Base-by-base conservation (phyloP, 1,140 invertebrate genomes). In the Andricus grossulariae region DNA sequence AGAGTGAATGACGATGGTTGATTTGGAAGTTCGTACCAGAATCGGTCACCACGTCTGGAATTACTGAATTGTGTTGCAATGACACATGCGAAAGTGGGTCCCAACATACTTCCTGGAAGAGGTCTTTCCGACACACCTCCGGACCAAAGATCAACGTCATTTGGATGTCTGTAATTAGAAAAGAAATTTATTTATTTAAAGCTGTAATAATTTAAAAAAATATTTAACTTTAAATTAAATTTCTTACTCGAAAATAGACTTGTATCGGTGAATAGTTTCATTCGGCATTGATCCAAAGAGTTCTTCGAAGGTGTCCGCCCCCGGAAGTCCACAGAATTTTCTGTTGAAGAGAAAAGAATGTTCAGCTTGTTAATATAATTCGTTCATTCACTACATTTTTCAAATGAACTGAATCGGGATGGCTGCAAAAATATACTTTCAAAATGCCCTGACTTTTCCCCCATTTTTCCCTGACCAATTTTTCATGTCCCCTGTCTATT, bases 31-130 rank as follows among this genome's bases (percentile, higher is more conserved):
- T 99, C 98, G 85, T 98, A 99, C 97, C 98, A 99, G 90, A 98
- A 99, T 85, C 98, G 93, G 90, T 99, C 98, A 70, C 98, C 98
- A 79, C 95, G 92, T 85, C 98, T 93, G 1, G 96, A 94, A 84
- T 97, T 96, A 83, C 96, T 96, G 91, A 99, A 99, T 91, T 99
- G 99, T 54, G 98, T 98, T 39, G 97, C 97, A 82, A 99, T 98
- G 66, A 99, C 94, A 86, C 98, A 99, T 72, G 97, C 96, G 90
- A 99, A 99, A 72, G 97, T 98, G 6, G 98, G 97, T 52, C 98
- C 98, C 39, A 98, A 93, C 94, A 98, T 96, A 50, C 96, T 97
- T 52, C 96, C 97, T 12, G 95, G 95, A 57, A 98, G 91, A 3
- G 96, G 95, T 71, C 95, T 93, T 89, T 99, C 98, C 1, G 96